phyloP scores from a whole-genome alignment of 2,113 vertebrate species.

The Phaethornis superciliosus region DNA sequence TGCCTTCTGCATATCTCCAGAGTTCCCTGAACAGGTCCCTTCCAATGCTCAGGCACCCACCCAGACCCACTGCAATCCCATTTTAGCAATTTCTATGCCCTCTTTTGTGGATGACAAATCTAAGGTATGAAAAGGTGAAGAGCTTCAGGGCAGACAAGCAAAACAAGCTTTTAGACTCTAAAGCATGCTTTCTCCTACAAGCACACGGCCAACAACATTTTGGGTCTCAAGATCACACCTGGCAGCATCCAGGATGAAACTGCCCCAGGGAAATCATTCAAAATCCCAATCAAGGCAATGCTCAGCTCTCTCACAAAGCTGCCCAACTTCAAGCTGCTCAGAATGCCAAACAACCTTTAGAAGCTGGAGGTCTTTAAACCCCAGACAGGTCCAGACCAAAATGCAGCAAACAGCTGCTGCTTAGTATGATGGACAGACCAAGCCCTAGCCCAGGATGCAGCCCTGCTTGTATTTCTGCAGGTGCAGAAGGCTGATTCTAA shows the following conservation, averaged over 20 bases:
- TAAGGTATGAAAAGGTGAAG: neutral
- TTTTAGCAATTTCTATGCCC: neutral
- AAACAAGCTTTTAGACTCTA: neutral
- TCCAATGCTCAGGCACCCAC: neutral
- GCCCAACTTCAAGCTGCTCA: fast-evolving
- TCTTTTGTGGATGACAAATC: fast-evolving
- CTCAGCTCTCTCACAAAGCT: neutral
- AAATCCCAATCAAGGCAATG: neutral
- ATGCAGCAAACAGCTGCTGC: neutral
- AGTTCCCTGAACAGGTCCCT: neutral
- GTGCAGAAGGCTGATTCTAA: neutral
- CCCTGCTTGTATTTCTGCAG: neutral
- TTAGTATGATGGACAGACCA: fast-evolving
- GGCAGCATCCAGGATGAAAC: neutral
- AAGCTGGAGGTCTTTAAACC: neutral
- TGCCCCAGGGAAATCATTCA: neutral
- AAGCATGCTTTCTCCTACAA: neutral
- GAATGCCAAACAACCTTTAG: neutral
- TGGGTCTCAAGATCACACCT: neutral
- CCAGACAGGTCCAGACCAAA: neutral
- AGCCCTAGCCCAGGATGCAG: neutral
- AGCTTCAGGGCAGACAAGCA: neutral
- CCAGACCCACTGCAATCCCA: neutral
- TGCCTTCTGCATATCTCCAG: neutral
- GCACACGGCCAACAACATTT: neutral